Base-by-base conservation (phyloP, 1,140 invertebrate species). In the Ladona fulva region DNA sequence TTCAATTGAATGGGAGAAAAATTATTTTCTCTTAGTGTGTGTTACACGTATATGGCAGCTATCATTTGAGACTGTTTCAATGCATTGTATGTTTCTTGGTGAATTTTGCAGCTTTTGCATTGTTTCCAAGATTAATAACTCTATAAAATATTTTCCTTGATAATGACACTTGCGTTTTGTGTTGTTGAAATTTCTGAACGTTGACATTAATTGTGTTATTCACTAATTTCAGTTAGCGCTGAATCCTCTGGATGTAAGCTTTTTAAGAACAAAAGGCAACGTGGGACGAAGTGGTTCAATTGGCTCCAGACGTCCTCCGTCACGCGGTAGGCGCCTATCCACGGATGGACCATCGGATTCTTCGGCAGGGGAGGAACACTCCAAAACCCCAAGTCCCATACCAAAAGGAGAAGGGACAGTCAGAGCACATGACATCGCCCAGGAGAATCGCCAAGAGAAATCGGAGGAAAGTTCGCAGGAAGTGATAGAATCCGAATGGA, bases 211-310 rank as follows among this genome's bases (percentile, higher is more conserved):
- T 8, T 37, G n/a, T 8, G 8, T 37, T 37, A 79, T 79, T 81
- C 80, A 74, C n/a, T n/a, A n/a, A n/a, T 85, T 85, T 76, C 83
- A 89, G 87, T 81, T 88, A 76, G 80, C 86, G 24, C 80, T 87
- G 42, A 87, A 87, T 80, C 87, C 86, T 78, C 82, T 88, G 80
- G 87, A 88, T 79, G 79, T 87, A 25, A 85, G 83, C 42, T 85
- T 86, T 74, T 84, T 87, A 80, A 87, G 87, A 82, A 85, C 85
- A 76, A 86, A 85, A 82, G 87, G 85, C 24, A 86, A 82, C 78
- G 84, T 87, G 74, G 86, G 85, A 77, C 81, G 87, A 78, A 86
- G 85, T 80, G 86, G 84, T 37, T 84, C 84, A 25, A 84, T 85
- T 78, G 81, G 84, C 24, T 80, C 82, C 74, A 83, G 86, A 76